Base-by-base conservation (phyloP, 92 coral and sea anemone species). In the Porites rus region DNA sequence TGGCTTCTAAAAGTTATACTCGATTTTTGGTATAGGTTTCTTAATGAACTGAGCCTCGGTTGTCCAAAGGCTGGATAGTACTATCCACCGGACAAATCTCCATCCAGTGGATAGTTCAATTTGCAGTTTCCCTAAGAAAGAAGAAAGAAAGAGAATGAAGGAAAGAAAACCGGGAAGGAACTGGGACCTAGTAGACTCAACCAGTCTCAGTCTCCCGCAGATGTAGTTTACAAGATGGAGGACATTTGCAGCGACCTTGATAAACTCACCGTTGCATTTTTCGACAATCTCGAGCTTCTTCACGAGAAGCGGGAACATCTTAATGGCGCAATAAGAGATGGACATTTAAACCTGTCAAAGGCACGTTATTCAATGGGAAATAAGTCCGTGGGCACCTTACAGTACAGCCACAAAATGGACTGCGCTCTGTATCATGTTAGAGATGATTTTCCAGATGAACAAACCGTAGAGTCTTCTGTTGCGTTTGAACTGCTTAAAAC, bases 291-390 rank as follows among this genome's bases (percentile, higher is more conserved):
- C 38, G 99, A 93, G 67, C 76, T 69, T 6, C 88, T 97, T 58
- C 94, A 88, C 12, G 81, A 70, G 70, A 89, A 89, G 79, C 83
- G 98, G 75, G 84, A 80, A 10, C 76, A 62, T 10, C 88, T 97
- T 18, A 87, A 92, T 72, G 88, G 76, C 65, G 70, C 71, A 59
- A 92, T 97, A 91, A 93, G 95, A 90, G 95, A 93, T 90, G 99
- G 99, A 70, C 91, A 93, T 84, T 82, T 97, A 9, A 90, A 84
- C 56, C 84, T 97, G 84, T 97, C 99, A 8, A 97, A 95, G 76
- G 98, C 99, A 16, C 92, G 99, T 10, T 97, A 97, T 87, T 93
- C 99, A 21, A 97, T 97, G 99, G 99, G 99, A 64, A 97, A 95
- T 65, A 97, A 97, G 64, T 72, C 97, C 2, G 99, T 97, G 65